Conservation (phyloP, 2,888 invertebrate genomes). For the Autographa pulchrina region DNA sequence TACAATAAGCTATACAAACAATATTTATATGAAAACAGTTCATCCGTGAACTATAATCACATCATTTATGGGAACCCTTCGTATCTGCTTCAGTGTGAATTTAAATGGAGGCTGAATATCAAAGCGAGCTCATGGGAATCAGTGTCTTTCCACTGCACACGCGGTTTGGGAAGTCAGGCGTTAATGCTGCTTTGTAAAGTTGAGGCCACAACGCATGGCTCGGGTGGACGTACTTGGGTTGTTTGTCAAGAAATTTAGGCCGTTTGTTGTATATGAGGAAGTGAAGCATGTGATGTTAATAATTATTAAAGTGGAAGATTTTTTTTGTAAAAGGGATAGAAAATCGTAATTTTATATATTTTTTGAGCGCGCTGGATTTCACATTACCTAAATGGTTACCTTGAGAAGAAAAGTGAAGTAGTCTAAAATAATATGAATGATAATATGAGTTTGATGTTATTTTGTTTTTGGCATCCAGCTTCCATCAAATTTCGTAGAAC, state of each 20-base stretch:
- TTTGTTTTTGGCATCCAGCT: too few relatives aligned
- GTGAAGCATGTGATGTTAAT: background rate
- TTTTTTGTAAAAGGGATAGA: too few relatives aligned
- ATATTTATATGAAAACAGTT: conserved; percentile 21
- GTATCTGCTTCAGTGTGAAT: conserved; percentile 35
- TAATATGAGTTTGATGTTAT: too few relatives aligned
- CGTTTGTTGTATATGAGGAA: background rate
- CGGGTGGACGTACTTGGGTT: background rate
- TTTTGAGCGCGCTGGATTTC: too few relatives aligned
- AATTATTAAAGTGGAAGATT: too few relatives aligned
- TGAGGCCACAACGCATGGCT: conserved; percentile 8
- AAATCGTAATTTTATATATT: too few relatives aligned
- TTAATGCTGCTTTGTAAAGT: conserved; percentile 13
- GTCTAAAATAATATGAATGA: too few relatives aligned
- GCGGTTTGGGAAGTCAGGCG: conserved; percentile 24
- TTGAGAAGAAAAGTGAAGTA: too few relatives aligned
- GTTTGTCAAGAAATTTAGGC: background rate
- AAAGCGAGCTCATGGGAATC: conserved; percentile 49
- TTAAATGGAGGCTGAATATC: conserved; percentile 53
- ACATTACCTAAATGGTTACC: too few relatives aligned
- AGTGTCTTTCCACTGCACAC: conserved; percentile 52
- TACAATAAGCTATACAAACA: conserved; percentile 24
- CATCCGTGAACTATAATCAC: conserved; percentile 46
- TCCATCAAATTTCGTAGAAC: too few relatives aligned
- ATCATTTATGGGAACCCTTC: conserved; percentile 49